These are phyloP conservation scores for Anniella stebbinsi DNA, from an alignment of 2,797 vertebrate species.

Conservation along the genomic window DNA sequence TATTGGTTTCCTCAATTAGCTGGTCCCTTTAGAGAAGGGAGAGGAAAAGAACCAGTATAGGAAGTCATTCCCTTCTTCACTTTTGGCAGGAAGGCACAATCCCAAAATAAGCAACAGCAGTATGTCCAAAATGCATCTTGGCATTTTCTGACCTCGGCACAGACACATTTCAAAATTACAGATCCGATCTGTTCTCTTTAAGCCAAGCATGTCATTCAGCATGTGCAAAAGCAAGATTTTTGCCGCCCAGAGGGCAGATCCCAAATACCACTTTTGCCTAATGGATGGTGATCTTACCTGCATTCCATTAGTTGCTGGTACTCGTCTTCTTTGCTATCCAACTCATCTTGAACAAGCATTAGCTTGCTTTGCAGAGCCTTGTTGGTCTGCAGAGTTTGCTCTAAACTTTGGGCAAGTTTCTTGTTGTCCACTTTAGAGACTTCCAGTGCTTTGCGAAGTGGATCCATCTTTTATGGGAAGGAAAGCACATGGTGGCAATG, in stretches of 20 bases:
- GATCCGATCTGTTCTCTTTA: background rate
- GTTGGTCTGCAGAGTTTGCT: constrained; percentile 76
- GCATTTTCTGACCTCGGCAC: background rate
- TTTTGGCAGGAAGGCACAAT: background rate
- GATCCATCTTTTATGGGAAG: constrained; percentile 64
- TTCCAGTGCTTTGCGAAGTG: constrained; percentile 75
- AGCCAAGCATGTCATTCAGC: background rate
- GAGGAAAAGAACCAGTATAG: background rate
- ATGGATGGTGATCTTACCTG: constrained; percentile 64
- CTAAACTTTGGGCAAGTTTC: constrained; percentile 73
- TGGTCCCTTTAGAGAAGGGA: constrained; percentile 70
- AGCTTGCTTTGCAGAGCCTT: constrained; percentile 70
- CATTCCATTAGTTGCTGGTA: constrained; percentile 66
- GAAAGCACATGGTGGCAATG: background rate
- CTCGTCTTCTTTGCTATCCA: constrained; percentile 71
- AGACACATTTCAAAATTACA: background rate
- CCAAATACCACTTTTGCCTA: background rate
- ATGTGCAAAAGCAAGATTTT: background rate
- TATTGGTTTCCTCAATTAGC: constrained; percentile 71
- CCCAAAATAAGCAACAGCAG: background rate
- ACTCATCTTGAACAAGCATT: constrained; percentile 63
- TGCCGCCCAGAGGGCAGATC: background rate
- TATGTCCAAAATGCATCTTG: background rate
- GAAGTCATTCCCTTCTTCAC: background rate
- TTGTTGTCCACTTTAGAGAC: constrained; percentile 74